Percentiles rank a stretch among this genome's conserved stretches.
Evolutionary conservation across 2,888 invertebrate genomes (phyloP).

Genomic region (Hirtodrosophila duncani): DNA sequence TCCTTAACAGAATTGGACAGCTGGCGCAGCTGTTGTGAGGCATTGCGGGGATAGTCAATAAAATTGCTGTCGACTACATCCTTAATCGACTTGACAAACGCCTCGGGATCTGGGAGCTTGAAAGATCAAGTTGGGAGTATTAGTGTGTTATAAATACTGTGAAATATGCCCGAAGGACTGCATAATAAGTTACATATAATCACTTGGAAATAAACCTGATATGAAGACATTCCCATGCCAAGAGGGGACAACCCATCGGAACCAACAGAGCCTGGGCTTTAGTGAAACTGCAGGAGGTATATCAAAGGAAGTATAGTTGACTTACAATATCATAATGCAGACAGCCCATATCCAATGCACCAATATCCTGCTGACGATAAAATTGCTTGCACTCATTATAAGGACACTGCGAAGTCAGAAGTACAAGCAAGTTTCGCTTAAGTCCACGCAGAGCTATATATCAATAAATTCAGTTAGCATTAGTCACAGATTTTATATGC

Average conservation of each 20-base stretch:
- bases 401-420: constrained; percentile 1
- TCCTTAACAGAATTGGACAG: neutral
- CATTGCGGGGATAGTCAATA: neutral
- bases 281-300: too few species aligned
- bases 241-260: too few species aligned
- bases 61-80: neutral
- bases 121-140: too few species aligned
- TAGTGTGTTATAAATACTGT: too few species aligned
- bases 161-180: too few species aligned
- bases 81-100: neutral
- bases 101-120: constrained; percentile 6
- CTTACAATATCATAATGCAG: constrained; percentile 89
- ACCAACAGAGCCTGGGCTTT: too few species aligned
- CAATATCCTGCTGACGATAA: constrained; percentile 84
- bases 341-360: constrained; percentile 84
- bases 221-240: too few species aligned
- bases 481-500: too few species aligned
- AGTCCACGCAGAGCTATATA: constrained; percentile 82
- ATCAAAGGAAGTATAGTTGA: constrained; percentile 10
- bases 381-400: constrained; percentile 81
- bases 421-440: constrained; percentile 75
- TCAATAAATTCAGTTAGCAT: neutral
- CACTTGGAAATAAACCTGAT: too few species aligned
- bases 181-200: too few species aligned
- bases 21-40: neutral